Evolutionary conservation across 2,113 vertebrate genomes (phyloP).

Genomic region (Centrocercus urophasianus): DNA sequence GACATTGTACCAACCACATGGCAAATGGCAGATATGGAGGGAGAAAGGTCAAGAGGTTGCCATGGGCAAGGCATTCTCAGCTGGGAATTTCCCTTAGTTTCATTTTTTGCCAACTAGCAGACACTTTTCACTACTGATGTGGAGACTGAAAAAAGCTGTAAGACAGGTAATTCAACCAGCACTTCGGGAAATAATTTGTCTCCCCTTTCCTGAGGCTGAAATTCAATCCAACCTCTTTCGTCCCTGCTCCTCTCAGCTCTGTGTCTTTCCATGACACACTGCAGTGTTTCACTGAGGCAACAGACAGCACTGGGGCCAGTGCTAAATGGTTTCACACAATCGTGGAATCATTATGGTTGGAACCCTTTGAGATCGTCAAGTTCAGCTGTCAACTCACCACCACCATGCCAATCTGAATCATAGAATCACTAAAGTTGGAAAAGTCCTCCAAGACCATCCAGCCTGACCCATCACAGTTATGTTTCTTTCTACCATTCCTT

Average conservation of each 20-base stretch:
- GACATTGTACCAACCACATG: not conserved
- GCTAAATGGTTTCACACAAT: not conserved
- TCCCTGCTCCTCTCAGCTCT: not conserved
- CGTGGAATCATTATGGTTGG: not conserved
- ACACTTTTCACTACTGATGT: not conserved
- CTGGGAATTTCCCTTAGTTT: not conserved
- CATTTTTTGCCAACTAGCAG: not conserved
- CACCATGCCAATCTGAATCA: too few species aligned
- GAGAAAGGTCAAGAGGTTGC: not conserved
- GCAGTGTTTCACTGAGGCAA: not conserved
- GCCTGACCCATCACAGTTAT: too few species aligned
- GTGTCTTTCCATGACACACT: not conserved
- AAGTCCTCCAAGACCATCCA: too few species aligned
- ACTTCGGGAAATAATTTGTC: not conserved
- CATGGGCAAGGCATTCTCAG: not conserved
- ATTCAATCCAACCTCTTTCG: not conserved
- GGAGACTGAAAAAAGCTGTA: not conserved
- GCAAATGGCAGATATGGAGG: rapidly evolving
- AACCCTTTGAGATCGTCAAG: too few species aligned
- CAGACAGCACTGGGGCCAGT: not conserved
- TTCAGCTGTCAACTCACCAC: too few species aligned
- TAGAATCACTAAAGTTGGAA: too few species aligned
- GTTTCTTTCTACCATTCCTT: not conserved
- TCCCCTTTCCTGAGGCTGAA: not conserved
- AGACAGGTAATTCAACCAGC: not conserved